Evolutionary conservation across 2,113 vertebrate genomes (phyloP), one percentile per base, ranked within the genome.

Genomic region (Misgurnus mizolepis): DNA sequence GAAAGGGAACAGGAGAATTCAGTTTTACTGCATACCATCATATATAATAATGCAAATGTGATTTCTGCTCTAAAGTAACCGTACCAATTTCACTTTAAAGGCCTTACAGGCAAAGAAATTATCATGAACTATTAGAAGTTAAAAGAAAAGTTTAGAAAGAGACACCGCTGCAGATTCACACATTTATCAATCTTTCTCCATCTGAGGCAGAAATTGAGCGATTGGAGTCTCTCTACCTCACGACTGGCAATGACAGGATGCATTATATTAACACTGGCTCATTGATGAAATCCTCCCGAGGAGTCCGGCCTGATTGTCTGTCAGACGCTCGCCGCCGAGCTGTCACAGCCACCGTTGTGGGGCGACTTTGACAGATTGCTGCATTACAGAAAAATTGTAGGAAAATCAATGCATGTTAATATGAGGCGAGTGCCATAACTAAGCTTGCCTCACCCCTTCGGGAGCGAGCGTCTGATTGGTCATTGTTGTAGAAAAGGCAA

Each of bases 271-370:
- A 62, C 64, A 47, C 73, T 39, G 84, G 68, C 75, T 82, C 80
- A 77, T 73, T 78, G 78, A 71, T 65, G n/a, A 81, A 82, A 81
- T 83, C 58, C 79, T 76, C 82, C 79, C 10, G 74, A 81, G 81
- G 80, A 67, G 60, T 81, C 76, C 47, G 22, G 50, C 12, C 27
- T 84, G 84, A 87, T 82, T 80, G 79, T 80, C 49, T 85, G 84
- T 85, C 82, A 85, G 82, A 56, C 49, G 74, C 64, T 69, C 61
- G 77, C 55, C 70, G 11, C 40, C n/a, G 27, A 7, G 55, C 82
- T 84, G 84, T 80, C 80, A 76, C 56, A 1, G 27, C 10, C 6
- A 58, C 58, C 43, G 41, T n/a, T 56, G 71, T 11, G 50, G 22
- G 18, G 27, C 17, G 74, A 80, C 81, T 64, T 64, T 84, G 78